phyloP scores from a whole-genome alignment of 1,140 invertebrate species.

The Drosophila novamexicana region DNA sequence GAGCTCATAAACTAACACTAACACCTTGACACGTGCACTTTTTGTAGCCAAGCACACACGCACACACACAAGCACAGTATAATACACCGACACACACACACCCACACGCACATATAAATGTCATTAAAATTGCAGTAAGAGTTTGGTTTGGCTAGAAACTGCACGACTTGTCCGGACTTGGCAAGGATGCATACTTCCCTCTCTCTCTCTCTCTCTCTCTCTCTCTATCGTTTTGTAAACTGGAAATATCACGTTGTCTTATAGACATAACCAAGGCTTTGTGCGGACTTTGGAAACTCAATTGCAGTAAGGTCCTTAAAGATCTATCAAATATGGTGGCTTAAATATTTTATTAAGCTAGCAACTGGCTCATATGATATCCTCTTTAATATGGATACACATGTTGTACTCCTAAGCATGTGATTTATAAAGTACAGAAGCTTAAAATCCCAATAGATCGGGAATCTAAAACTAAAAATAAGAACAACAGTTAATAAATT shows the following conservation, averaged over 20 bases:
- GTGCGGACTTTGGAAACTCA: conserved; percentile 1
- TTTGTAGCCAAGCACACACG: conserved; percentile 61
- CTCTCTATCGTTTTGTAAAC: background rate
- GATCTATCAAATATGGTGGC: conserved; percentile 9
- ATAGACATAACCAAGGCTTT: conserved; percentile 10
- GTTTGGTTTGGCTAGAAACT: conserved; percentile 62
- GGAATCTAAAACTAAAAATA: no score
- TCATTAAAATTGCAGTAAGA: conserved; percentile 81
- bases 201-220: background rate
- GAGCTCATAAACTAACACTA: conserved; percentile 82
- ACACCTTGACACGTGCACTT: conserved; percentile 80
- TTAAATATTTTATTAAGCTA: background rate
- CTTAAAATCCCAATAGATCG: no score
- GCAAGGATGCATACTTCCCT: conserved; percentile 64
- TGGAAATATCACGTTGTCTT: conserved; percentile 17
- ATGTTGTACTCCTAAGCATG: background rate
- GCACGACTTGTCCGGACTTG: conserved; percentile 56
- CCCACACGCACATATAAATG: conserved; percentile 55
- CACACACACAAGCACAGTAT: conserved; percentile 13
- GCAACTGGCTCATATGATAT: background rate
- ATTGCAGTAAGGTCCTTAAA: conserved; percentile 1
- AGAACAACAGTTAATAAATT: no score
- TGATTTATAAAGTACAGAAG: no score
- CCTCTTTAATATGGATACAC: background rate
- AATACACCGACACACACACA: conserved; percentile 7